phyloP scores from a whole-genome alignment of 2,113 vertebrate genomes.

The Lasiurus borealis region DNA sequence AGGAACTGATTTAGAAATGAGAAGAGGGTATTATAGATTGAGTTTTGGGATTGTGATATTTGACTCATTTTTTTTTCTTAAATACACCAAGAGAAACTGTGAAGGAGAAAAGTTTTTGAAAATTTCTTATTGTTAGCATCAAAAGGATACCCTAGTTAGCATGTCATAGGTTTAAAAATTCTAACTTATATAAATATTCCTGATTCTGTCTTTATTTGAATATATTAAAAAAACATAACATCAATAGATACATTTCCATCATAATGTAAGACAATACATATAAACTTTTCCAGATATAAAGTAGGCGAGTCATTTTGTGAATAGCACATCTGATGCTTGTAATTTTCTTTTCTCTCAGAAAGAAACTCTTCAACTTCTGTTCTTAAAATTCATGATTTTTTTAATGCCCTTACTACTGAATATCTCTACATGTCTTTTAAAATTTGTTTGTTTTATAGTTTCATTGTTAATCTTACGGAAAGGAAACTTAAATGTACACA shows the following conservation, averaged over 20 bases:
- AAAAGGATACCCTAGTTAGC: background rate
- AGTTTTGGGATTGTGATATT: background rate
- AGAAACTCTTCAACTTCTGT: background rate
- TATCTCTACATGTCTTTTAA: constrained; percentile 16
- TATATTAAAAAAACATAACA: background rate
- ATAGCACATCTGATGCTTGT: background rate
- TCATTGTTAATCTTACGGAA: background rate
- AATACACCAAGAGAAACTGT: background rate
- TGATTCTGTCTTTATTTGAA: background rate
- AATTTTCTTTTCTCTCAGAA: constrained; percentile 7
- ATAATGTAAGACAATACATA: background rate
- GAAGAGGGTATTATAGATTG: background rate
- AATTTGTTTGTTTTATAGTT: background rate
- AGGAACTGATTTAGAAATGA: constrained; percentile 13
- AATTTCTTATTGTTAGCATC: background rate
- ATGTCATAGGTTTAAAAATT: background rate
- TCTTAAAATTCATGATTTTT: constrained; percentile 26
- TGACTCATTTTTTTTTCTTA: background rate
- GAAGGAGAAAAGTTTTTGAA: constrained; percentile 46
- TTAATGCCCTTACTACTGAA: background rate
- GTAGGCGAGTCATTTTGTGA: constrained; percentile 14
- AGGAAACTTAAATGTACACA: constrained; percentile 28
- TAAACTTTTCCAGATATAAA: background rate
- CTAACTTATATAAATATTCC: background rate
- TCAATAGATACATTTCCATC: background rate